These are phyloP conservation scores for Orthonyx spaldingii DNA, from an alignment of 2,113 vertebrate species.

Conservation along the genomic window DNA sequence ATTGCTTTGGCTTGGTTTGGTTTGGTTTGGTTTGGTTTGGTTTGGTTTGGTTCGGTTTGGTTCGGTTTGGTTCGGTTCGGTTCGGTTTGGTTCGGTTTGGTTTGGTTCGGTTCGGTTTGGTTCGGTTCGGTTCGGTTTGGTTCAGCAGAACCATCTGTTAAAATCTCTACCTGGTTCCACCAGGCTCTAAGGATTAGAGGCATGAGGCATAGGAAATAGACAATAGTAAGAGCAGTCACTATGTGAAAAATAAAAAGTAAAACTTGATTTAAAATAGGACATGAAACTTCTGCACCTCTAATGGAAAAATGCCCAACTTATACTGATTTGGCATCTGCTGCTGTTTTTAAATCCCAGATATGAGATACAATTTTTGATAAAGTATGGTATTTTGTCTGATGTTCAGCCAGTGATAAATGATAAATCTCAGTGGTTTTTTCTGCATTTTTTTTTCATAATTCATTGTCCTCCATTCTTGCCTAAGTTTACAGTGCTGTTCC, in stretches of 20 bases:
- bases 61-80: background rate
- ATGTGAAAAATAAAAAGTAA: background rate
- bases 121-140: background rate
- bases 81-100: background rate
- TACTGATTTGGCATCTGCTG: background rate
- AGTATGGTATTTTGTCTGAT: background rate
- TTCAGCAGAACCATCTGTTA: background rate
- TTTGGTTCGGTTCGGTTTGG: background rate
- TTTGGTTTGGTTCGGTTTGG: background rate
- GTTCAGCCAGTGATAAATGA: background rate
- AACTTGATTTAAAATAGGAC: background rate
- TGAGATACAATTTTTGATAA: background rate
- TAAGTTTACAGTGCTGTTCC: background rate
- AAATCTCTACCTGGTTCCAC: background rate
- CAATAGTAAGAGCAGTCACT: background rate
- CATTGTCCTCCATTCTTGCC: background rate
- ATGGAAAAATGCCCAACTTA: no score
- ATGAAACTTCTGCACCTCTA: no score
- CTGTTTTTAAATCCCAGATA: background rate
- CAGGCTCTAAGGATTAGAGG: background rate
- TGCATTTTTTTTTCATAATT: background rate
- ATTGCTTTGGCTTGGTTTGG: background rate
- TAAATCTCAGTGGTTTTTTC: background rate
- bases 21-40: background rate
- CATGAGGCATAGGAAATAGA: background rate